These are phyloP conservation scores for Patiria miniata DNA, from an alignment of 35 echinoderm and acorn worm genomes.

Conservation along the genomic window DNA sequence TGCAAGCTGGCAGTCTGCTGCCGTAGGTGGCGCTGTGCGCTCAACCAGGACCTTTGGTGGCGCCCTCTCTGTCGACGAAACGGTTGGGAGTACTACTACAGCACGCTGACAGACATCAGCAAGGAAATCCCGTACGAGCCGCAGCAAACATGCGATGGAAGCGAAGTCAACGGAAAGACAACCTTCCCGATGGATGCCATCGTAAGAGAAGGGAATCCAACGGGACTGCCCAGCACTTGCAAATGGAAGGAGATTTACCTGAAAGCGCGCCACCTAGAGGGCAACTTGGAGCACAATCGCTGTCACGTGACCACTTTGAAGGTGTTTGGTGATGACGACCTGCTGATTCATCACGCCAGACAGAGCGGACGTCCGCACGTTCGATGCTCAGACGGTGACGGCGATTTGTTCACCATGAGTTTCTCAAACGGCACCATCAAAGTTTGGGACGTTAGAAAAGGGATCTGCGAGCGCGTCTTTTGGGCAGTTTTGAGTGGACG, in stretches of 20 bases:
- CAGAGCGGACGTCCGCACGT: not conserved
- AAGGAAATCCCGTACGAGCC: constrained; percentile 5
- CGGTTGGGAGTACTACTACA: not conserved
- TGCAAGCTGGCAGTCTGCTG: not conserved
- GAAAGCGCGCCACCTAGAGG: not conserved
- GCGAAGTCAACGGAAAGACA: not conserved
- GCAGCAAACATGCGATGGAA: not conserved
- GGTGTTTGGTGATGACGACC: not conserved
- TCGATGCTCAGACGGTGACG: not conserved
- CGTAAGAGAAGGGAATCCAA: not conserved
- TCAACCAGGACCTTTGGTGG: not conserved
- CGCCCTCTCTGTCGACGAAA: constrained; percentile 2
- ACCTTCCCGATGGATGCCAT: not conserved
- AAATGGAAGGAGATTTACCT: constrained; percentile 11
- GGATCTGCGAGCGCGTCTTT: not conserved
- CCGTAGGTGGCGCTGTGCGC: not conserved
- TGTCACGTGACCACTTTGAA: not conserved
- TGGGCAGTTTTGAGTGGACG: not conserved
- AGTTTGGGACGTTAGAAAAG: not conserved
- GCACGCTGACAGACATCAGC: not conserved
- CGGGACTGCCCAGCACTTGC: not conserved
- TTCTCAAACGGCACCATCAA: not conserved
- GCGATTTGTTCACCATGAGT: not conserved
- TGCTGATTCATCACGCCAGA: not conserved
- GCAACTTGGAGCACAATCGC: not conserved